phyloP scores from a whole-genome alignment of 2,113 vertebrate genomes.

The Trematomus loennbergii region DNA sequence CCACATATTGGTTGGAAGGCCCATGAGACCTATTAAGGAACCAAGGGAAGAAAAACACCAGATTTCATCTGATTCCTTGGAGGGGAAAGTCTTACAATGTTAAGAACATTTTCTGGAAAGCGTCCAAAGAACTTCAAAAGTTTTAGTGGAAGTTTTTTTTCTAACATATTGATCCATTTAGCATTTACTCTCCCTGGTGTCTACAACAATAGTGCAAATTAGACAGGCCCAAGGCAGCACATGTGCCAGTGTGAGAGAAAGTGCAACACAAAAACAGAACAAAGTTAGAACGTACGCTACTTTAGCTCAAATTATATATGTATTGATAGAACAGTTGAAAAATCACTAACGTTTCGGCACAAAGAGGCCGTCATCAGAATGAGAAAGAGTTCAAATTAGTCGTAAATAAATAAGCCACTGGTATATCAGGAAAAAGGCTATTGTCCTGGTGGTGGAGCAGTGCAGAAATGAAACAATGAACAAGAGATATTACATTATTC shows the following conservation, averaged over 20 bases:
- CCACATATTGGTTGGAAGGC: conserved; percentile 77
- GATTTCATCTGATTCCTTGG: conserved; percentile 82
- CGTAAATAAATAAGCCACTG: conserved; percentile 13
- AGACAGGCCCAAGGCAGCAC: conserved; percentile 43
- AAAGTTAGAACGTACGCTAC: background rate
- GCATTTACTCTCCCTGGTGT: conserved; percentile 58
- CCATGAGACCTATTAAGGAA: conserved; percentile 86
- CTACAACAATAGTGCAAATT: conserved; percentile 62
- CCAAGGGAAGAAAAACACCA: conserved; percentile 85
- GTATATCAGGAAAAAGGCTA: background rate
- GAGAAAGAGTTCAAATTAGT: background rate
- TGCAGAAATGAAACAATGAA: conserved; percentile 19
- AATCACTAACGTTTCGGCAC: background rate
- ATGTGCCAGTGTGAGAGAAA: conserved; percentile 35
- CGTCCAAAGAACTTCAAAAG: conserved; percentile 70
- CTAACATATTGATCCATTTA: conserved; percentile 74
- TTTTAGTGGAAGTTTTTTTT: conserved; percentile 67
- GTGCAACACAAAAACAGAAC: conserved; percentile 18
- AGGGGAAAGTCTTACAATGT: conserved; percentile 74
- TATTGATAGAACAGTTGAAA: conserved; percentile 18
- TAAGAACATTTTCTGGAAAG: conserved; percentile 80
- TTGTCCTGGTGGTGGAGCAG: conserved; percentile 4
- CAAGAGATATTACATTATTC: background rate
- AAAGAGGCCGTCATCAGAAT: background rate
- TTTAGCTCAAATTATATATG: conserved; percentile 7